Percentiles rank a stretch among this genome's conserved stretches.
phyloP scores from a whole-genome alignment of 2,113 vertebrate species.

The Orthonyx spaldingii region DNA sequence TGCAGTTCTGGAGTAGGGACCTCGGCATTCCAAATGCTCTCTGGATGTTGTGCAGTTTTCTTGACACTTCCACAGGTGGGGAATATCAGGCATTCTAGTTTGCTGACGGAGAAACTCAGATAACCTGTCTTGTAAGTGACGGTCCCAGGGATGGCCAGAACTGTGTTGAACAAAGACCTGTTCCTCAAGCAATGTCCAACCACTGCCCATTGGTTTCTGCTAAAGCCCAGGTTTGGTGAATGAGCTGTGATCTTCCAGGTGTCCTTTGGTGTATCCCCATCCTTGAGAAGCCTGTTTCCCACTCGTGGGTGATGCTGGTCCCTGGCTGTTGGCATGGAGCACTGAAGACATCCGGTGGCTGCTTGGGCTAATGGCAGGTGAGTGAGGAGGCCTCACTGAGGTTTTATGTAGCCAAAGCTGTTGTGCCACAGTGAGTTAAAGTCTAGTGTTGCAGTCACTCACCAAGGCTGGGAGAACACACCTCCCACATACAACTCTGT shows the following conservation, averaged over 20 bases:
- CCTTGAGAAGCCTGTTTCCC: background rate
- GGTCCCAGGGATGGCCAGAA: rapidly evolving
- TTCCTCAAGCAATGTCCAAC: background rate
- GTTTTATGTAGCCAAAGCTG: background rate
- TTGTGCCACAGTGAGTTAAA: background rate
- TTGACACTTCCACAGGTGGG: rapidly evolving
- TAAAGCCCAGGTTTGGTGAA: background rate
- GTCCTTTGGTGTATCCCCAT: background rate
- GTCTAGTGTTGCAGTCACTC: background rate
- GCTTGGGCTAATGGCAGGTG: slow-evolving; percentile 34
- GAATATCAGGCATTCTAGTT: background rate
- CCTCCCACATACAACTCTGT: rapidly evolving
- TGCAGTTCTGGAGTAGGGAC: background rate
- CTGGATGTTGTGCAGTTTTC: background rate
- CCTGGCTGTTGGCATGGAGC: slow-evolving; percentile 17
- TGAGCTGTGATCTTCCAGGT: background rate
- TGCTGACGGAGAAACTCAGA: background rate
- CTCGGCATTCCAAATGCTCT: background rate
- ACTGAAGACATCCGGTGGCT: slow-evolving; percentile 64
- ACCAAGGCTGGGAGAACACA: background rate
- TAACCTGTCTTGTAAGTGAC: rapidly evolving
- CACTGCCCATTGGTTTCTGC: rapidly evolving
- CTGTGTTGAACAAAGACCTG: background rate
- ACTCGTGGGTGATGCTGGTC: background rate
- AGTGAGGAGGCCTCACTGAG: background rate